These are phyloP conservation scores for Petrocephalus schoutedeni DNA, from an alignment of 2,797 vertebrate genomes.

Conservation along the genomic window DNA sequence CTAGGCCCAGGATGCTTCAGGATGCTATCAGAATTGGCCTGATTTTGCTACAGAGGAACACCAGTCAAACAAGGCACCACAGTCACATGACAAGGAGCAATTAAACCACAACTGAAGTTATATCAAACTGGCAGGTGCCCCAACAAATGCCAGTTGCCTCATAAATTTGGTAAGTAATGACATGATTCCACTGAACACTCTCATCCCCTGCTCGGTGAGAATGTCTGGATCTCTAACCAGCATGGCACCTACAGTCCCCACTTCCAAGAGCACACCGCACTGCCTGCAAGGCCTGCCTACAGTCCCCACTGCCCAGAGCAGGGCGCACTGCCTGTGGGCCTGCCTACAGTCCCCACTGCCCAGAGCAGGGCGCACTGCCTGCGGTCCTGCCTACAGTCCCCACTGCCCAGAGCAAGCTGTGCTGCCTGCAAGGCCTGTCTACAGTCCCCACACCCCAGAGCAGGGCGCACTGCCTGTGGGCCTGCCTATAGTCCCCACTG, in stretches of 20 bases:
- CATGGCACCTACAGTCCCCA: background rate
- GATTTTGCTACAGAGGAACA: background rate
- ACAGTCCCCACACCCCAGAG: too few species aligned
- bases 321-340: too few species aligned
- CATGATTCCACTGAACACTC: background rate
- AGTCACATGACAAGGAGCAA: background rate
- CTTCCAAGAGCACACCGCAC: background rate
- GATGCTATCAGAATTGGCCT: background rate
- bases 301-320: too few species aligned
- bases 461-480: too few species aligned
- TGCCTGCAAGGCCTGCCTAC: background rate
- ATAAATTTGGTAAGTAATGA: background rate
- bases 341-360: too few species aligned
- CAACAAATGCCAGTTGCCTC: background rate
- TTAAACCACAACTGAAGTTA: background rate
- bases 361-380: too few species aligned
- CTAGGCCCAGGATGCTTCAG: background rate
- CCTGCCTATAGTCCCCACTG: too few species aligned
- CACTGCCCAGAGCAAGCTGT: too few species aligned
- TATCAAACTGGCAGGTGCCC: background rate
- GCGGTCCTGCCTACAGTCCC: too few species aligned
- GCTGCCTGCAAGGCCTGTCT: too few species aligned
- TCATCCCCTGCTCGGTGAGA: background rate
- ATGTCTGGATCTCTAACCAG: background rate
- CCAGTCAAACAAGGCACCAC: background rate